A percentile compares a stretch with the other conserved stretches of the same genome.
phyloP scores from a whole-genome alignment of 2,797 vertebrate species.

The Danionella dracula region DNA sequence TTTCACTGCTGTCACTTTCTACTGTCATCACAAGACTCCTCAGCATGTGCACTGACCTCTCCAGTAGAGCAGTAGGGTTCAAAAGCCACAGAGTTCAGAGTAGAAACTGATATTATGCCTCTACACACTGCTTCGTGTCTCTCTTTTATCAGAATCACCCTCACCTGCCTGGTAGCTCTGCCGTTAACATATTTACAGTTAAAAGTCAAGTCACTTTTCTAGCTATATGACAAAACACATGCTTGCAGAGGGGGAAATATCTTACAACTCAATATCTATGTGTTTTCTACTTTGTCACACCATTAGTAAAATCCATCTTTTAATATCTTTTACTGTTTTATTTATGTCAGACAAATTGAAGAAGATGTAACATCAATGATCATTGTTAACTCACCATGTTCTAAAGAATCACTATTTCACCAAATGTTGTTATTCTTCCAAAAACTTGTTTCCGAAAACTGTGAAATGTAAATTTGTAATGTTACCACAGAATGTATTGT shows the following conservation, averaged over 20 bases:
- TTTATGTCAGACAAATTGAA: too few relatives aligned
- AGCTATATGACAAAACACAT: not conserved
- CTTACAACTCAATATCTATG: not conserved
- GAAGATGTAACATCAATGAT: too few relatives aligned
- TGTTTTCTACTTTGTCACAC: too few relatives aligned
- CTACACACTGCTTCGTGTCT: not conserved
- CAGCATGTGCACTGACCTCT: constrained; percentile 20
- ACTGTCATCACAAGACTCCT: constrained; percentile 13
- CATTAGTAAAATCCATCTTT: too few relatives aligned
- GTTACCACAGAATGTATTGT: too few relatives aligned
- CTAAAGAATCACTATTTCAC: too few relatives aligned
- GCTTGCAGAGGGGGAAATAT: not conserved
- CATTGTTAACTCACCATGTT: too few relatives aligned
- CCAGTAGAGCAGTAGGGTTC: constrained; percentile 12
- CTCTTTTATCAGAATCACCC: not conserved
- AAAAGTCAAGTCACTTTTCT: not conserved
- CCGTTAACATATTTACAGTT: not conserved
- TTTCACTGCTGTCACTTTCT: constrained; percentile 34
- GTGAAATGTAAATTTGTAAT: too few relatives aligned
- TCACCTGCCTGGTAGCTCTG: not conserved
- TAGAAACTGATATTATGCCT: constrained; percentile 16
- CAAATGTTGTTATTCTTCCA: too few relatives aligned
- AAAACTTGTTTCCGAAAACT: too few relatives aligned
- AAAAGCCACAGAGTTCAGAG: constrained; percentile 20
- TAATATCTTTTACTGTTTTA: too few relatives aligned